Conservation (phyloP, 2,888 invertebrate species). For the Cataglyphis cursor region DNA sequence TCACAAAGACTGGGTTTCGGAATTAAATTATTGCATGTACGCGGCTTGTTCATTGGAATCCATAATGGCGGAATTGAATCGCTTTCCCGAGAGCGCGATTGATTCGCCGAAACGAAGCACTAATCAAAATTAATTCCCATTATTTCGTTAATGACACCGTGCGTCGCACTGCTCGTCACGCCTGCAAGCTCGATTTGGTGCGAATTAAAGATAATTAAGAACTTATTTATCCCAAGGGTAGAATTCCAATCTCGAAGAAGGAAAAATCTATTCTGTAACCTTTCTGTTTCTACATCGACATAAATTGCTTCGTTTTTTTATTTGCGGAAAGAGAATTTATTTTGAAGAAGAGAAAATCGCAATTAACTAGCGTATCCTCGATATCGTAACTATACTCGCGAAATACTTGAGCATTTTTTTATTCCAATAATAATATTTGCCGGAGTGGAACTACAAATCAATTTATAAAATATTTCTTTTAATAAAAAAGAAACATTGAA, state of each 20-base stretch:
- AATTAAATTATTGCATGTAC: conserved; percentile 77
- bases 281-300: conserved; percentile 53
- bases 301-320: not conserved
- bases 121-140: conserved; percentile 80
- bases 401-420: not conserved
- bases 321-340: not conserved
- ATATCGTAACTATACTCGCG: not conserved
- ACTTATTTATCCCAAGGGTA: conserved; percentile 69
- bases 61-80: conserved; percentile 79
- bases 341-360: conserved; percentile 10
- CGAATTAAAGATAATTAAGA: conserved; percentile 80
- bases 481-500: not conserved
- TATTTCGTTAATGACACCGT: conserved; percentile 79
- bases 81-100: conserved; percentile 77
- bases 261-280: conserved; percentile 53
- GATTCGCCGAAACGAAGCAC: conserved; percentile 78
- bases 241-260: conserved; percentile 45
- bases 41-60: conserved; percentile 75
- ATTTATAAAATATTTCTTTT: not conserved
- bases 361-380: conserved; percentile 18
- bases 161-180: conserved; percentile 72
- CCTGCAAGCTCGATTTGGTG: conserved; percentile 74
- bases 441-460: not conserved
- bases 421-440: not conserved
- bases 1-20: conserved; percentile 70